Evolutionary conservation across 2,113 vertebrate species (phyloP), one percentile per base, ranked within the genome.

Genomic region (Phrynosoma platyrhinos): DNA sequence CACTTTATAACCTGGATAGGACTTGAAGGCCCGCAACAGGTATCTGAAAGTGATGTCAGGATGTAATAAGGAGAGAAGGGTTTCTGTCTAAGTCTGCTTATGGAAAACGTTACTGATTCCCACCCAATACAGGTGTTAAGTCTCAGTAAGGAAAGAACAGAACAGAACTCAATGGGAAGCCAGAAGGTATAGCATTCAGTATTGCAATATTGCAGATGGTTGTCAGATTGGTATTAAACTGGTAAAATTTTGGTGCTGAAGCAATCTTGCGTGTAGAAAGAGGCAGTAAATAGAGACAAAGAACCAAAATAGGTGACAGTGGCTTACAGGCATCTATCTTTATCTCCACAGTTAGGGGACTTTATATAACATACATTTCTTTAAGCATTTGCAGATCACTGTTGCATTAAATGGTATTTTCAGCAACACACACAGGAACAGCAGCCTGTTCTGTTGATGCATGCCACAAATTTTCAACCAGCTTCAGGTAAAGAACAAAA

Each of bases 161-260:
- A 53, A 74, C 47, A 32, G 72, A 78, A 83, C 52, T 75, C 58
- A 4, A 30, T 10, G 25, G 52, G 23, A 75, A 36, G 52, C 52
- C 13, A 84, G 27, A 74, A 75, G 21, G 20, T 25, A 13, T 75
- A n/a, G 69, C 64, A 32, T 84, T 36, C 9, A 72, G 82, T 21
- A 13, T 9, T 66, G 84, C 86, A 72, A 69, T 21, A 21, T 5
- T 77, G 84, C 86, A 80, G 2, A 23, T 81, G 71, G 86, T 82
- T 89, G 83, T 68, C 69, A 76, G 90, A 74, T 93, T 69, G 91
- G 69, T 87, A 93, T 14, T 76, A 91, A 90, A 71, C 4, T 27
- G 77, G 8, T 2, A 74, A 80, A 55, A 92, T 88, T 42, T 88
- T 80, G 12, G 71, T 90, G 0, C 72, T 84, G 66, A 89, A 91